Evolutionary conservation across 2,113 vertebrate genomes (phyloP).

Genomic region (Camarhynchus parvulus): DNA sequence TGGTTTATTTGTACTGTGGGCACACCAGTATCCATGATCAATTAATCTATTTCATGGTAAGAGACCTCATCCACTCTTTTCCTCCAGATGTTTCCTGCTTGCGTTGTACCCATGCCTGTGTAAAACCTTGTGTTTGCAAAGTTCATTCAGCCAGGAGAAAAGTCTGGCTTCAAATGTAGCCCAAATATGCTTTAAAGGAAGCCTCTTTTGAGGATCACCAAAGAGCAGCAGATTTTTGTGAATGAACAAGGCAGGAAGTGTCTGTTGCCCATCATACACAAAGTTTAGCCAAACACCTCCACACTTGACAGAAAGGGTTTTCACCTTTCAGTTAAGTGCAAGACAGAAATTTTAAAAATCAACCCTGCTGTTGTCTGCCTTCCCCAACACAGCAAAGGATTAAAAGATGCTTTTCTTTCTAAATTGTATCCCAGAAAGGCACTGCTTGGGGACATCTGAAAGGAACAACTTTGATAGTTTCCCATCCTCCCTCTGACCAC

Average conservation of each 20-base stretch:
- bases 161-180: neutral
- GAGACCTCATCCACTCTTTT: neutral
- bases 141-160: neutral
- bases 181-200: accelerated
- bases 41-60: neutral
- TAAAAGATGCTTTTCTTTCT: neutral
- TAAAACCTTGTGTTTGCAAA: neutral
- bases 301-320: neutral
- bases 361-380: neutral
- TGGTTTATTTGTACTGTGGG: neutral
- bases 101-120: too few relatives aligned
- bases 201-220: neutral
- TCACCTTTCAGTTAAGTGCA: neutral
- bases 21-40: neutral
- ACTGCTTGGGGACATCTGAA: neutral
- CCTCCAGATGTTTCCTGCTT: neutral
- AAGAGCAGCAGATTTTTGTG: neutral
- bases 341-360: neutral
- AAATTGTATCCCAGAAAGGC: neutral
- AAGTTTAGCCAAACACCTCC: neutral
- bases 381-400: neutral
- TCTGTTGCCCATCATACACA: neutral
- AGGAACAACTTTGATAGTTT: neutral
- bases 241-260: neutral
- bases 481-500: neutral